Conservation (phyloP, 2,113 vertebrate species). For the Rhipidura dahli region DNA sequence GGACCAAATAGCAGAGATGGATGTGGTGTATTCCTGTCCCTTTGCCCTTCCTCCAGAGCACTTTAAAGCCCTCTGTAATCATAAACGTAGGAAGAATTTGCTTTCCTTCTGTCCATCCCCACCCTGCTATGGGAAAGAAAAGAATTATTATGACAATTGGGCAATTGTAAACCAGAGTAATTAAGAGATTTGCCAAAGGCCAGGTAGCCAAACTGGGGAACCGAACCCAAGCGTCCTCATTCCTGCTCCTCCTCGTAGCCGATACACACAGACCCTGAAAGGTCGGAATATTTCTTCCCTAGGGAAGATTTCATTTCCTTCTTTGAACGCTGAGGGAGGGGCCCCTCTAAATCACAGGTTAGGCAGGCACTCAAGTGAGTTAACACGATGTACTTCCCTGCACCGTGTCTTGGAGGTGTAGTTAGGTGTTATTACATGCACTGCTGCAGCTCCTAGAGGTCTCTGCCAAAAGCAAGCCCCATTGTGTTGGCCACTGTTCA, state of each 20-base stretch:
- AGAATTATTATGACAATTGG: conserved; percentile 39
- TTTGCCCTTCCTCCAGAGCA: conserved; percentile 18
- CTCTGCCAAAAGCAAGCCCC: conserved; percentile 55
- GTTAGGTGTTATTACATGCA: conserved; percentile 54
- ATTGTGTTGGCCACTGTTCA: conserved; percentile 37
- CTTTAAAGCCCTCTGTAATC: conserved; percentile 1
- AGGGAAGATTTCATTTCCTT: conserved; percentile 57
- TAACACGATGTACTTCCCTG: conserved; percentile 42
- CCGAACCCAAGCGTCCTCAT: background rate
- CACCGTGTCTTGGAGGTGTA: conserved; percentile 50
- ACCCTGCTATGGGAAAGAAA: conserved; percentile 40
- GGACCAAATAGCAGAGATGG: background rate
- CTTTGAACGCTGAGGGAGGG: conserved; percentile 46
- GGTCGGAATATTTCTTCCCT: conserved; percentile 38
- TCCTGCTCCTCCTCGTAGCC: background rate
- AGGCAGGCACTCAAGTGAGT: conserved; percentile 16
- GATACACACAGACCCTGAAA: background rate
- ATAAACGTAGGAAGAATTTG: conserved; percentile 30
- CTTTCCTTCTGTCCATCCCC: conserved; percentile 31
- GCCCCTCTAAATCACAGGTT: conserved; percentile 60
- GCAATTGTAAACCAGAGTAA: conserved; percentile 28
- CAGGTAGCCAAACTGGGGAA: background rate
- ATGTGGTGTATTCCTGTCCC: background rate
- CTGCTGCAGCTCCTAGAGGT: conserved; percentile 23
- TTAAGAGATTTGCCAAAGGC: conserved; percentile 51